Evolutionary conservation across 2,888 invertebrate genomes (phyloP).

Genomic region (Lithophane socia): DNA sequence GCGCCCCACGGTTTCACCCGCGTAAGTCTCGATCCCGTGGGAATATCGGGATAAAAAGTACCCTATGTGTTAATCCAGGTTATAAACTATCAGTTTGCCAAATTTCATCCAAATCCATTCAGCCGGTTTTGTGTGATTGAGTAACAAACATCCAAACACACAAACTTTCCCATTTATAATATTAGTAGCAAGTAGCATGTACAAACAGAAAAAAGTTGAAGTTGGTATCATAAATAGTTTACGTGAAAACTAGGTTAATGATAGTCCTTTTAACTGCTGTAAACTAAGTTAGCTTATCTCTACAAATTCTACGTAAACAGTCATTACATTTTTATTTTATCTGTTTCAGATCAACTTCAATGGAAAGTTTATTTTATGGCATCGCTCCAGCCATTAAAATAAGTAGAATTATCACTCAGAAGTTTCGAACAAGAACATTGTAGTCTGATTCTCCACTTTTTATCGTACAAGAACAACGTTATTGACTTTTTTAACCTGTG

Average conservation of each 20-base stretch:
- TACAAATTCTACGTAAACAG: slow-evolving; percentile 26
- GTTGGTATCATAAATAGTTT: neutral
- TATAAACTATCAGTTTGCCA: no score
- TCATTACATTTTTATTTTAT: slow-evolving; percentile 46
- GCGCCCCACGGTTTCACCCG: no score
- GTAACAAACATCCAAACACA: no score
- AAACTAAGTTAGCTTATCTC: slow-evolving; percentile 35
- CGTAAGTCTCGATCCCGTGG: no score
- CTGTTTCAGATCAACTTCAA: slow-evolving; percentile 36
- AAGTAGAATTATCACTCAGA: slow-evolving; percentile 46
- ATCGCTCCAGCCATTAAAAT: slow-evolving; percentile 48
- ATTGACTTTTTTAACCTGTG: neutral
- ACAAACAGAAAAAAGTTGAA: neutral
- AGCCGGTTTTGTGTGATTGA: no score
- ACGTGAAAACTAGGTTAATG: neutral
- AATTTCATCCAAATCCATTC: no score
- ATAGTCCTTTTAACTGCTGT: neutral
- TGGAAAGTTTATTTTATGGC: slow-evolving; percentile 52
- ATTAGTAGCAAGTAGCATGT: neutral
- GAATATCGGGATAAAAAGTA: no score
- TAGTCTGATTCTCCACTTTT: slow-evolving; percentile 39
- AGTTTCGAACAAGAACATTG: slow-evolving; percentile 40
- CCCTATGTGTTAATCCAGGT: no score
- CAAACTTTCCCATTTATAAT: no score
- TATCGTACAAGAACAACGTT: slow-evolving; percentile 28